phyloP scores from a whole-genome alignment of 2,888 invertebrate genomes.

The Tenthredo scrophulariae region DNA sequence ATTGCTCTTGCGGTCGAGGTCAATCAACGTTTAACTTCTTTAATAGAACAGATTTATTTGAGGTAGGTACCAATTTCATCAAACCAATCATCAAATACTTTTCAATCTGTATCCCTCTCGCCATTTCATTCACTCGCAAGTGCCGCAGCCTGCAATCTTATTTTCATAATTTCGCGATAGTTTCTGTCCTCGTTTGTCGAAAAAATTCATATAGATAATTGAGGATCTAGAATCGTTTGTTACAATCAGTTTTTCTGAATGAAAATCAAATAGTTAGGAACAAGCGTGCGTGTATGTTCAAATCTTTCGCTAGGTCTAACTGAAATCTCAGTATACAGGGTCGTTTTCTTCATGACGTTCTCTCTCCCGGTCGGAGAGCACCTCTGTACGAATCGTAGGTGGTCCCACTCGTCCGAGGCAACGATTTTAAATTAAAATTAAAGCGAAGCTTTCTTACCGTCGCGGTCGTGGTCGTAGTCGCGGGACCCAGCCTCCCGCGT shows the following conservation, averaged over 20 bases:
- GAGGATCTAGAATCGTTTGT: neutral
- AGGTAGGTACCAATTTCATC: constrained; percentile 20
- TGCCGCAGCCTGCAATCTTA: too few species aligned
- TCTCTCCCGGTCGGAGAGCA: constrained; percentile 58
- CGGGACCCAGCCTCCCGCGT: constrained; percentile 71
- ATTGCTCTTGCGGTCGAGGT: neutral
- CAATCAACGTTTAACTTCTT: constrained; percentile 40
- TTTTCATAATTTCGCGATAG: neutral
- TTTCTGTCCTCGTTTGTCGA: neutral
- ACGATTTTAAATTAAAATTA: constrained; percentile 77
- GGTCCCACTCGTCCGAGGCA: constrained; percentile 72
- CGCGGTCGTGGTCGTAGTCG: constrained; percentile 65
- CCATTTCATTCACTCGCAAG: neutral
- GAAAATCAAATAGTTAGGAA: neutral
- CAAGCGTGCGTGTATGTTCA: constrained; percentile 18
- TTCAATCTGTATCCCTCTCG: neutral
- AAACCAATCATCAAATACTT: neutral
- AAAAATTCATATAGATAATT: neutral
- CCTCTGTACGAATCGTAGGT: constrained; percentile 73
- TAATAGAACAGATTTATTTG: neutral
- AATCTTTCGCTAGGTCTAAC: constrained; percentile 49
- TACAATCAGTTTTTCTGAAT: neutral
- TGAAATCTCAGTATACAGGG: constrained; percentile 24
- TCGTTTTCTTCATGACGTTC: constrained; percentile 38
- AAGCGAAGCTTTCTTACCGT: constrained; percentile 73